phyloP scores from a whole-genome alignment of 2,797 vertebrate genomes.

The Poecilia picta region DNA sequence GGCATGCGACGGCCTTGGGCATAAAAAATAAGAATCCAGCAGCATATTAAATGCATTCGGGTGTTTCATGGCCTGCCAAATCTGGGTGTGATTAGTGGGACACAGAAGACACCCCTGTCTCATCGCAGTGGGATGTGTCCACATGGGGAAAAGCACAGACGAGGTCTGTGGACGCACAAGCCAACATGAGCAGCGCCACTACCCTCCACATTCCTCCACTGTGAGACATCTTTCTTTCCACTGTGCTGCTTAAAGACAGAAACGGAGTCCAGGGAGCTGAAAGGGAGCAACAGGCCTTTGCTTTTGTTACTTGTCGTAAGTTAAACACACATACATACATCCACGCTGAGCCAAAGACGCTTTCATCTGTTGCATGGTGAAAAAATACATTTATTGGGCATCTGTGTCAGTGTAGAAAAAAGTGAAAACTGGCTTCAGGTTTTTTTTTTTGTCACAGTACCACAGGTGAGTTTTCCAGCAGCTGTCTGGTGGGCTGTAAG shows the following conservation, averaged over 20 bases:
- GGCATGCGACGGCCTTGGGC: slow-evolving; percentile 34
- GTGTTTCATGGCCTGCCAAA: slow-evolving; percentile 68
- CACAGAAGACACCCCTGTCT: slow-evolving; percentile 45
- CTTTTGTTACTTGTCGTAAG: slow-evolving; percentile 12
- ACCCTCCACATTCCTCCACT: slow-evolving; percentile 25
- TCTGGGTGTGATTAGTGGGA: slow-evolving; percentile 57
- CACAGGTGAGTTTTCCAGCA: slow-evolving; percentile 76
- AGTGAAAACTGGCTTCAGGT: slow-evolving; percentile 78
- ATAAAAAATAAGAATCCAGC: slow-evolving; percentile 41
- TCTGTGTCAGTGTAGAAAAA: slow-evolving; percentile 83
- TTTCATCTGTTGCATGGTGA: slow-evolving; percentile 76
- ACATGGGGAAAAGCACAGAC: slow-evolving; percentile 30
- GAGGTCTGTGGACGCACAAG: slow-evolving; percentile 4
- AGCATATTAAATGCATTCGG: slow-evolving; percentile 69
- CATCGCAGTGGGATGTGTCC: slow-evolving; percentile 37
- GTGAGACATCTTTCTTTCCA: slow-evolving; percentile 67
- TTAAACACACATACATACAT: slow-evolving; percentile 46
- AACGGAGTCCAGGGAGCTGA: slow-evolving; percentile 41
- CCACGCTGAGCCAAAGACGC: slow-evolving; percentile 54
- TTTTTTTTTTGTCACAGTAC: slow-evolving; percentile 73
- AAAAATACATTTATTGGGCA: slow-evolving; percentile 87
- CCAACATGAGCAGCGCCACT: slow-evolving; percentile 1
- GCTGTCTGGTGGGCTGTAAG: slow-evolving; percentile 56
- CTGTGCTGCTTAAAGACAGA: slow-evolving; percentile 64
- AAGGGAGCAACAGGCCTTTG: slow-evolving; percentile 19